Evolutionary conservation across 2,797 vertebrate species (phyloP), one percentile per base, ranked within the genome.

Genomic region (Anguilla anguilla): DNA sequence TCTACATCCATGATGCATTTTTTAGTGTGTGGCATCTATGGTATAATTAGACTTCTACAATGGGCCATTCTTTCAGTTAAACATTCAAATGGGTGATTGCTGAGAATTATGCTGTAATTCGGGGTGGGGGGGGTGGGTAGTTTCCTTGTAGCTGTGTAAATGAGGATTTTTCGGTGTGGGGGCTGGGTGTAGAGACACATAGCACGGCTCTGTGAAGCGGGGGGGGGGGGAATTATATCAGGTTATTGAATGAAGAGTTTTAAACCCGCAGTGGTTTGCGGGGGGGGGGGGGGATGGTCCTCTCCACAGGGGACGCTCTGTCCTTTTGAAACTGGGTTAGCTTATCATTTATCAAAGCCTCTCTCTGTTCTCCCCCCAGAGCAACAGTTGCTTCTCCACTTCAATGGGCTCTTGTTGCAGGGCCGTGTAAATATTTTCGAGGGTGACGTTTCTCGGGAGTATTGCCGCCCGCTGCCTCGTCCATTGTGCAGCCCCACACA

Each of bases 381-480:
- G 92, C 91, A 91, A 90, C 93, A 88, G 92, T 93, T 91, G 90
- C 91, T 89, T 94, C 92, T 92, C 72, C 90, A 84, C 69, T 35
- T 95, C 90, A 96, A 95, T 94, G 90, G 93, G 64, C 92, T 93
- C 92, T 94, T 95, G 88, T 91, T 88, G 93, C 94, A 87, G 55
- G 92, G 92, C 90, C 92, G 95, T 94, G 93, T 93, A 93, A 95
- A 95, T 94, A 92, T 94, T 95, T 94, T 93, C 90, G 90, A 67
- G 92, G 92, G 86, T 93, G 94, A 94, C 91, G 90, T 91, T 91
- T 49, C 51, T 88, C 89, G 86, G 90, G 91, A 92, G 92, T 91
- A 93, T 93, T 90, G 92, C 94, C 74, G 92, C 91, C 93, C 86
- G 91, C 93, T 92, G 87, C 87, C 85, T 86, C 89, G 91, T 94